Base-by-base conservation (phyloP, 2,113 vertebrate genomes). In the Mastomys coucha region DNA sequence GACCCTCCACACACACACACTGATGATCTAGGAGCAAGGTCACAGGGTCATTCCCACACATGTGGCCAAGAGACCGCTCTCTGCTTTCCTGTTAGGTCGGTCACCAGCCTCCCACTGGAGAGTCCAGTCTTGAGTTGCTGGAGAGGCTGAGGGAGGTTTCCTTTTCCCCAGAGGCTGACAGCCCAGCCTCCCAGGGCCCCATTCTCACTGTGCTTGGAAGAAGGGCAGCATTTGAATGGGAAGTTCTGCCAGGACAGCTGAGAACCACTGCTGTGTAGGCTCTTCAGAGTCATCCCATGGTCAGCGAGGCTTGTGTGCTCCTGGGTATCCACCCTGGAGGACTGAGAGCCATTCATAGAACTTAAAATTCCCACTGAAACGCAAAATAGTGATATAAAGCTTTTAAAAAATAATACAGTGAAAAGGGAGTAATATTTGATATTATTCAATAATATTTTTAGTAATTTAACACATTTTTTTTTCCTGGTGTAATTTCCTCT, bases 1-100 rank as follows among this genome's bases (percentile, higher is more conserved):
- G 28, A 31, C 19, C 53, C 39, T 39, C 33, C 28, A 7, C 0
- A 1, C 6, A 1, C 8, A 1, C 45, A 22, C 53, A 36, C 0
- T 5, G 31, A 11, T 6, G n/a, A 13, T 16, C 58, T 45, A 2
- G 17, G 60, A 80, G 49, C 5, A 5, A 65, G 36, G 5, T 76
- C 78, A n/a, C 86, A 94, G 88, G 24, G 89, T 76, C 76, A 26
- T 65, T 53, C 19, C 60, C 81, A 49, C 19, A 81, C 20, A 42
- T 24, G 9, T 24, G 69, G 70, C 77, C 31, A 2, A 1, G 53
- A 88, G 75, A 45, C 11, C 6, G 45, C 45, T 19, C 53, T n/a
- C 28, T 8, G 12, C 36, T 72, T 91, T 85, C 51, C 9, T n/a
- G 0, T 89, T 76, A 53, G 20, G 26, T 82, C 69, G 95, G 17